Conservation (phyloP, 2,888 invertebrate genomes). For the Tuberolachnus salignus region DNA sequence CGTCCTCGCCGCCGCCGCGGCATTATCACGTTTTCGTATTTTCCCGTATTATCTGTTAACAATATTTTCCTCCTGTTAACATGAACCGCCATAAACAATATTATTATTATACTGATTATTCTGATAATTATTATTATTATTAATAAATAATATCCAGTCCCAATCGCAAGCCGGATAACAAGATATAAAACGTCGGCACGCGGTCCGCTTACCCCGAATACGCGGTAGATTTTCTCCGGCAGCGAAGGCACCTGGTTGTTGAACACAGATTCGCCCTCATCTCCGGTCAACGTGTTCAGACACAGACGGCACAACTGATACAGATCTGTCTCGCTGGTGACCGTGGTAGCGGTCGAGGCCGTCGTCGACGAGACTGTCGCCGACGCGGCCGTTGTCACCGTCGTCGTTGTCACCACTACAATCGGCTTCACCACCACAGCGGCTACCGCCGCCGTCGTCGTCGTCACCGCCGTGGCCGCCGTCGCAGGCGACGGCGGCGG, state of each 20-base stretch:
- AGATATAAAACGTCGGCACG: too few species aligned
- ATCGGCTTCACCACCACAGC: too few species aligned
- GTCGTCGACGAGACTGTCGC: not conserved
- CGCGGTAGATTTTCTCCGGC: conserved; percentile 52
- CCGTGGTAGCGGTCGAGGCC: not conserved
- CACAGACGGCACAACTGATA: conserved; percentile 52
- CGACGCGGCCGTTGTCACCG: not conserved
- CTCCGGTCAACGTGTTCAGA: conserved; percentile 34
- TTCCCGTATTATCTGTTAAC: conserved; percentile 53
- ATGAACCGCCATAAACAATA: conserved; percentile 50
- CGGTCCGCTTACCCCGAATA: conserved; percentile 45
- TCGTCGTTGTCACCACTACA: not conserved
- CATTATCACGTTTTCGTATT: conserved; percentile 52
- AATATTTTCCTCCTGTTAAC: conserved; percentile 53
- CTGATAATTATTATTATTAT: not conserved
- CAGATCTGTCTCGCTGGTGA: conserved; percentile 25
- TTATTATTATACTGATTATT: too few species aligned
- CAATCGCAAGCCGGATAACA: too few species aligned
- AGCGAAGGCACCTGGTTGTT: conserved; percentile 52
- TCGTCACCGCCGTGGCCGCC: not conserved
- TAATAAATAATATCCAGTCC: too few species aligned
- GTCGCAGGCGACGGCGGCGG: too few species aligned
- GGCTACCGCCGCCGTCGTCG: not conserved
- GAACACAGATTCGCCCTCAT: conserved; percentile 52
- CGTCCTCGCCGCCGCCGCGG: conserved; percentile 30